Evolutionary conservation across 2,888 invertebrate species (phyloP).

Genomic region (Cephonodes hylas): DNA sequence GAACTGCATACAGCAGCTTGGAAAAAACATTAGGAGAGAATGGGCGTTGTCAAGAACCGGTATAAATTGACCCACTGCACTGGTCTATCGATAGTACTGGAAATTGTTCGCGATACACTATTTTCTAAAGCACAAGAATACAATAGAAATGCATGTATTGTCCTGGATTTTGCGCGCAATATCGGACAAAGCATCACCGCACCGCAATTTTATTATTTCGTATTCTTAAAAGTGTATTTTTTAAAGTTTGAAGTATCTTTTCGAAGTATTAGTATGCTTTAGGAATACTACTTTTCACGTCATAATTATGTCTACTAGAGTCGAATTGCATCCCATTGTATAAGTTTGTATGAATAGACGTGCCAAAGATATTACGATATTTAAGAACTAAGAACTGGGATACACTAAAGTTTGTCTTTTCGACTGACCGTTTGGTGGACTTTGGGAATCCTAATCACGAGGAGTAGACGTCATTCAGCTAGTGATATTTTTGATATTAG

Average conservation of each 20-base stretch:
- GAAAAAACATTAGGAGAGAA: not conserved
- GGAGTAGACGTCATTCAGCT: too few species aligned
- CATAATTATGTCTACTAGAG: too few species aligned
- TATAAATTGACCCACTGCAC: not conserved
- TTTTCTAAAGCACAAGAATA: not conserved
- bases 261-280: not conserved
- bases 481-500: too few species aligned
- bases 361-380: too few species aligned
- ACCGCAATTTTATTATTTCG: not conserved
- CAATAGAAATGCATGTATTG: not conserved
- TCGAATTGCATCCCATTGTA: too few species aligned
- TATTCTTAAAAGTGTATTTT: not conserved
- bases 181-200: not conserved
- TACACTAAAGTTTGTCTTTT: too few species aligned
- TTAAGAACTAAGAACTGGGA: too few species aligned
- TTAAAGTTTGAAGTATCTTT: not conserved
- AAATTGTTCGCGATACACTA: not conserved
- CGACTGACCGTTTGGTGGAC: too few species aligned
- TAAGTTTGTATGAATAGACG: too few species aligned
- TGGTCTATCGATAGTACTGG: not conserved
- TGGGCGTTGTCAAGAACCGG: not conserved
- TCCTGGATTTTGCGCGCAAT: not conserved
- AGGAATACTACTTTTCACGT: too few species aligned
- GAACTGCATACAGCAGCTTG: not conserved
- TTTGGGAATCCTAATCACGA: too few species aligned